These are phyloP conservation scores for Cephalophus harveyi DNA, from an alignment of 2,113 vertebrate genomes.

Conservation along the genomic window DNA sequence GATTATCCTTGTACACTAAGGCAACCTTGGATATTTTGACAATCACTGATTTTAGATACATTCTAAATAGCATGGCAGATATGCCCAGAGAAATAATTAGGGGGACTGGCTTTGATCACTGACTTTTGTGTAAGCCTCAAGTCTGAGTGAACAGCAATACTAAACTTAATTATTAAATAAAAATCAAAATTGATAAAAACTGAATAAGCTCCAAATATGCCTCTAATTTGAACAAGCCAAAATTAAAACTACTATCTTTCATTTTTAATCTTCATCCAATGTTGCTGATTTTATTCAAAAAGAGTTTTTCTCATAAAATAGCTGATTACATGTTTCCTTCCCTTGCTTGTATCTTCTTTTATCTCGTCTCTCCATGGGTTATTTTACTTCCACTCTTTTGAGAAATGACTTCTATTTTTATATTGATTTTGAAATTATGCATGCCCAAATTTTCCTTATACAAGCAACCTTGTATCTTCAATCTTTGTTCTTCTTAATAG, in stretches of 20 bases:
- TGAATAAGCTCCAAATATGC: background rate
- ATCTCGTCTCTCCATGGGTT: constrained; percentile 3
- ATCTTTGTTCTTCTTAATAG: constrained; percentile 2
- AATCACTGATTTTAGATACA: background rate
- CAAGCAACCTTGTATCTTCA: background rate
- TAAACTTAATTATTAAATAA: background rate
- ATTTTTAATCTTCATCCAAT: background rate
- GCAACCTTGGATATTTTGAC: background rate
- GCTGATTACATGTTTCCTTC: background rate
- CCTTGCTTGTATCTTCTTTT: background rate
- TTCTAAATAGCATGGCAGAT: background rate
- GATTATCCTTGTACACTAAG: background rate
- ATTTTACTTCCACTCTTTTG: constrained; percentile 10
- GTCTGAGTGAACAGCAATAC: background rate
- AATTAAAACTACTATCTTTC: constrained; percentile 41
- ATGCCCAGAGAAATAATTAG: background rate
- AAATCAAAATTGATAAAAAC: constrained; percentile 29
- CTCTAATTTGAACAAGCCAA: constrained; percentile 24
- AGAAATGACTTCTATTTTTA: constrained; percentile 34
- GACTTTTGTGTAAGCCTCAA: background rate
- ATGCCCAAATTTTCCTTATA: background rate
- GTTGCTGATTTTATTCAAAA: constrained; percentile 30
- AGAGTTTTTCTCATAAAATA: constrained; percentile 1
- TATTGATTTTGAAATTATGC: constrained; percentile 50
- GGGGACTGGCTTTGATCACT: background rate